Percentiles rank a stretch among this genome's conserved stretches.
These are phyloP conservation scores for Spheniscus humboldti DNA, from an alignment of 2,797 vertebrate genomes.

Conservation along the genomic window DNA sequence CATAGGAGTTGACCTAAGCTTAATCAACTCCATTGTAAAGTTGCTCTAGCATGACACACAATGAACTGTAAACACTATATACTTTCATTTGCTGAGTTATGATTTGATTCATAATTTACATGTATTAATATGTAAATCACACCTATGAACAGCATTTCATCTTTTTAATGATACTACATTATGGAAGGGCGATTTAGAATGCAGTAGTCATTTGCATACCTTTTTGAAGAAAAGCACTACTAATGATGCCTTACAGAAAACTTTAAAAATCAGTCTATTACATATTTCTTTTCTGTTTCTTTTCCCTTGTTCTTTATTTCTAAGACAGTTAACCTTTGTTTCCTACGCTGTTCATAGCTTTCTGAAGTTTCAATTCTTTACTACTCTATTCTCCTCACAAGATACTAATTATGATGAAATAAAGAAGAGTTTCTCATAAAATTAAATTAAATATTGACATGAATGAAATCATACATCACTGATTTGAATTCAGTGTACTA, in stretches of 20 bases:
- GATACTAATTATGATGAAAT: background rate
- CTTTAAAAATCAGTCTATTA: background rate
- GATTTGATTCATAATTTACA: background rate
- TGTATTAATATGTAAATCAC: conserved; percentile 29
- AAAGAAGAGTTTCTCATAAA: background rate
- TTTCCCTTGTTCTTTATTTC: background rate
- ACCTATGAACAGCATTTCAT: background rate
- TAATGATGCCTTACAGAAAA: background rate
- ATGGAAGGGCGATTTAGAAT: background rate
- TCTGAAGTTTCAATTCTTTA: background rate
- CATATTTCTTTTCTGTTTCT: background rate
- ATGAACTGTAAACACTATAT: background rate
- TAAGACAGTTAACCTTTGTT: background rate
- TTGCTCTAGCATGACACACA: background rate
- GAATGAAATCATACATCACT: background rate
- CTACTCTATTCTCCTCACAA: background rate
- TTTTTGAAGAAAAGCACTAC: background rate
- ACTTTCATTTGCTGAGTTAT: background rate
- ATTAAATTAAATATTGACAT: background rate
- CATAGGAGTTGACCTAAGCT: background rate
- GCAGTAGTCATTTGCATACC: background rate
- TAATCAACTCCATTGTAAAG: background rate
- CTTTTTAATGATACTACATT: background rate
- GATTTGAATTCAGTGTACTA: background rate
- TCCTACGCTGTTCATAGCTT: background rate